Percentiles rank a stretch among this genome's conserved stretches.
phyloP scores from a whole-genome alignment of 2,888 invertebrate species.

The Netelia inedita region DNA sequence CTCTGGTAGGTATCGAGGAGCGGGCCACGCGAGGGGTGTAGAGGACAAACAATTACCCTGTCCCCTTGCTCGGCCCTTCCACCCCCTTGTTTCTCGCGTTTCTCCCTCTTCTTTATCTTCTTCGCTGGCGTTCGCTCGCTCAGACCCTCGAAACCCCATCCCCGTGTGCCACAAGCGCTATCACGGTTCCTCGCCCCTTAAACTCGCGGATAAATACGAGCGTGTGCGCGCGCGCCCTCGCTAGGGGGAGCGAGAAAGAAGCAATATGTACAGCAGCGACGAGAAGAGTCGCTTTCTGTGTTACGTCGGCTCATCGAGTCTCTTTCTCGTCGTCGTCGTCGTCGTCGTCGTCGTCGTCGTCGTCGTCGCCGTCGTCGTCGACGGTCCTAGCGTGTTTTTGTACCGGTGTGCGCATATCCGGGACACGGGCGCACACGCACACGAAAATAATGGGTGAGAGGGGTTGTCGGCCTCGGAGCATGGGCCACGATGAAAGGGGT shows the following conservation, averaged over 20 bases:
- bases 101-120: constrained; percentile 43
- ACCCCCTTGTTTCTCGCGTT: constrained; percentile 45
- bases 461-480: constrained; percentile 52
- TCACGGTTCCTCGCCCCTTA: constrained; percentile 54
- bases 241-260: constrained; percentile 33
- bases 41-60: constrained; percentile 69
- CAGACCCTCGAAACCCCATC: constrained; percentile 9
- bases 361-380: not conserved
- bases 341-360: not conserved
- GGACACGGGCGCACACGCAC: constrained; percentile 1
- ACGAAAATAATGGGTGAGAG: constrained; percentile 37
- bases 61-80: constrained; percentile 57
- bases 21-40: constrained; percentile 61
- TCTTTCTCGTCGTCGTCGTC: constrained; percentile 8
- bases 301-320: constrained; percentile 52
- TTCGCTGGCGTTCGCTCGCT: constrained; percentile 1
- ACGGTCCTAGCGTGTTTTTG: too few relatives aligned
- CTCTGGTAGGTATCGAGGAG: constrained; percentile 50
- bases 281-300: constrained; percentile 11
- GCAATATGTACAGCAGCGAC: constrained; percentile 22
- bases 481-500: constrained; percentile 46
- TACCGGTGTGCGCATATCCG: too few relatives aligned
- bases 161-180: constrained; percentile 40
- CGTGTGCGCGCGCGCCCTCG: not conserved
- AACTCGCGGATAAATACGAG: constrained; percentile 38